Percentiles rank a stretch among this genome's conserved stretches.
These are phyloP conservation scores for Seriola quinqueradiata DNA, from an alignment of 2,113 vertebrate genomes.

Conservation along the genomic window DNA sequence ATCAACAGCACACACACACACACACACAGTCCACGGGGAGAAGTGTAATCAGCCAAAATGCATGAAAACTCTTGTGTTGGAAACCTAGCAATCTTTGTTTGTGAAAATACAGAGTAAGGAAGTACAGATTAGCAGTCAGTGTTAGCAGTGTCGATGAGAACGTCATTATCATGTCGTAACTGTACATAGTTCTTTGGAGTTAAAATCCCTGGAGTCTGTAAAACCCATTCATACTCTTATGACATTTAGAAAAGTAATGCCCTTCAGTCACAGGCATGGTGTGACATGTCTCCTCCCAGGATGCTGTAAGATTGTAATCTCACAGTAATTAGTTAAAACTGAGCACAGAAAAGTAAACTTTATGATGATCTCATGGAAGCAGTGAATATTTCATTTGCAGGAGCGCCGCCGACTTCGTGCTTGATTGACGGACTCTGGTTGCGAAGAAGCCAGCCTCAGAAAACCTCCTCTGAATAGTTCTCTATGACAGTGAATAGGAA, in stretches of 20 bases:
- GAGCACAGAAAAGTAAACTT: background rate
- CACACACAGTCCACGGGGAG: no score
- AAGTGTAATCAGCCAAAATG: no score
- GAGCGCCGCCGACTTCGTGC: background rate
- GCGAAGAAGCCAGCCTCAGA: background rate
- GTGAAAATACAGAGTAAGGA: no score
- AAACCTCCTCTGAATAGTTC: background rate
- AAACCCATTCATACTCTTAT: background rate
- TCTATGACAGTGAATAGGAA: background rate
- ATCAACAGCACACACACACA: no score
- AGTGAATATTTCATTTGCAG: background rate
- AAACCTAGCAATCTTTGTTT: no score
- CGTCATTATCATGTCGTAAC: background rate
- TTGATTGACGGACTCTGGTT: slow-evolving; percentile 3
- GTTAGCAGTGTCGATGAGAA: no score
- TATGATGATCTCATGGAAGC: background rate
- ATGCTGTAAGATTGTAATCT: background rate
- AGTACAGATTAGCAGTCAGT: no score
- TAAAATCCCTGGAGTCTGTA: background rate
- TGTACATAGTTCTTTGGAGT: no score
- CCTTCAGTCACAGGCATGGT: background rate
- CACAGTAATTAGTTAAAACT: background rate
- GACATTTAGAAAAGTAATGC: background rate
- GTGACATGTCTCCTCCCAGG: background rate
- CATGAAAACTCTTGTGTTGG: no score